A percentile compares a stretch with the other conserved stretches of the same genome.
Conservation (phyloP, 2,888 invertebrate genomes). For the Phyto melanocephala region DNA sequence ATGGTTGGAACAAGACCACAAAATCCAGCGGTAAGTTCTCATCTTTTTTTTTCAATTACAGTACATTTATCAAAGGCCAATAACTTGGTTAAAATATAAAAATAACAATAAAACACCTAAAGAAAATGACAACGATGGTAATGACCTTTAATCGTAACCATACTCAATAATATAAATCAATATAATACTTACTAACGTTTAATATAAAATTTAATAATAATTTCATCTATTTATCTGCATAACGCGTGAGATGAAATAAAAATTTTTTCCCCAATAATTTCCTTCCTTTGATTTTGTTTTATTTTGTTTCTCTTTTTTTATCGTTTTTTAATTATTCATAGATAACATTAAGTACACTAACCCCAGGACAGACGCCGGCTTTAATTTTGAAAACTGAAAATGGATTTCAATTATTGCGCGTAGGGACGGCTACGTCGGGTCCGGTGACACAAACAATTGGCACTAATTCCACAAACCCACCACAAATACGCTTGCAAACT, state of each 20-base stretch:
- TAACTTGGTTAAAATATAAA: no score
- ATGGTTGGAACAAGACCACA: conserved; percentile 90
- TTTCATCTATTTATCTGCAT: no score
- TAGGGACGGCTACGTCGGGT: conserved; percentile 88
- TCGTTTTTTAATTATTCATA: conserved; percentile 79
- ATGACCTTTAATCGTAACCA: no score
- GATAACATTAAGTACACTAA: conserved; percentile 93
- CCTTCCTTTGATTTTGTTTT: conserved; percentile 49
- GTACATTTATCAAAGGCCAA: no score
- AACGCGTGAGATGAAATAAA: conserved; percentile 9
- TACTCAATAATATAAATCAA: no score
- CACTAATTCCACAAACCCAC: conserved; percentile 82
- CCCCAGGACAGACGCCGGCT: conserved; percentile 92
- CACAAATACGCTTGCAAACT: conserved; percentile 91
- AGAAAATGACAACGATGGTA: no score
- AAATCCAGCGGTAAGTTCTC: conserved; percentile 82
- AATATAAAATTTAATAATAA: no score
- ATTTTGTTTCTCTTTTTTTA: conserved; percentile 41
- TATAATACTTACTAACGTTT: no score
- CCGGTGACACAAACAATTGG: conserved; percentile 80
- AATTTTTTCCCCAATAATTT: conserved; percentile 40
- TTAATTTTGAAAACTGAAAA: conserved; percentile 97
- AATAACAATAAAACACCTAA: no score
- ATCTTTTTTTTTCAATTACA: no score
- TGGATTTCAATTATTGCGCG: conserved; percentile 95